Evolutionary conservation across 2,888 invertebrate genomes (phyloP).

Genomic region (Glaucopsyche alexis): DNA sequence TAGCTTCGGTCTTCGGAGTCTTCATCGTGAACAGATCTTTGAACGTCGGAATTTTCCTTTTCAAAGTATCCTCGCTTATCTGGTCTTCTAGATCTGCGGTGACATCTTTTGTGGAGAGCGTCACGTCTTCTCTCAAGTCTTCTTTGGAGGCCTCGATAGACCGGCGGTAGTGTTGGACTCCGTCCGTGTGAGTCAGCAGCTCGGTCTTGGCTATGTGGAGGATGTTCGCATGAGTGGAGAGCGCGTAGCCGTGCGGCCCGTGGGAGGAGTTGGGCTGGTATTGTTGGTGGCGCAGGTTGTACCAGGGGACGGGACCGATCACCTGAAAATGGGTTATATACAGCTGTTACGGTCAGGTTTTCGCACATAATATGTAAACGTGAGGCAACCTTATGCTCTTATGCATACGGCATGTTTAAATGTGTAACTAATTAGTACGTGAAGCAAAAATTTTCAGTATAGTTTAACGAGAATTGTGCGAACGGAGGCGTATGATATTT

Average conservation of each 20-base stretch:
- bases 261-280: constrained; percentile 77
- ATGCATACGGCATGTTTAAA: too few species aligned
- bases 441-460: too few species aligned
- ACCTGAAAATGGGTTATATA: constrained; percentile 50
- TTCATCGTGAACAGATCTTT: background rate
- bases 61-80: background rate
- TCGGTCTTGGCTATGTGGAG: constrained; percentile 32
- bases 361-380: too few species aligned
- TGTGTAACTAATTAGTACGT: too few species aligned
- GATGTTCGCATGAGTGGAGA: constrained; percentile 48
- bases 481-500: too few species aligned
- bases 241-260: constrained; percentile 64
- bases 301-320: constrained; percentile 73
- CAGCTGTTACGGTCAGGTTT: too few species aligned
- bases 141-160: constrained; percentile 38
- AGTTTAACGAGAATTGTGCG: too few species aligned
- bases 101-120: constrained; percentile 28
- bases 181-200: constrained; percentile 42
- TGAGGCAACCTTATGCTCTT: too few species aligned
- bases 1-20: constrained; percentile 39
- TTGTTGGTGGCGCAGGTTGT: constrained; percentile 80
- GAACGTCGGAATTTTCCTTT: background rate
- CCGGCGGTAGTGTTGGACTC: constrained; percentile 42
- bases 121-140: constrained; percentile 30
- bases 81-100: constrained; percentile 2